Evolutionary conservation across 2,888 invertebrate genomes (phyloP).

Genomic region (Cosmia trapezina): DNA sequence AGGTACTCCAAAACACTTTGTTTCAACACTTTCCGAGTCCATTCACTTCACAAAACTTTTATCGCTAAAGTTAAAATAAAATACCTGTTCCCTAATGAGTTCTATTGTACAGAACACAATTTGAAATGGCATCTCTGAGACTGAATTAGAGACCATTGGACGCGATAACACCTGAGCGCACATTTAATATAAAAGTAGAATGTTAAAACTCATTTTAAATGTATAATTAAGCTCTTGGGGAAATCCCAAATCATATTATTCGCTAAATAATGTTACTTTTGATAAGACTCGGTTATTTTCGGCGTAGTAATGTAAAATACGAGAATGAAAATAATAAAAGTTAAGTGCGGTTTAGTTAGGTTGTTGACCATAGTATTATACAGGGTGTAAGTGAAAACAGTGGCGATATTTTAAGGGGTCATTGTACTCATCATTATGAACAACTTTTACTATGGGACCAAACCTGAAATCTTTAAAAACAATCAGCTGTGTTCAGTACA

Average conservation of each 20-base stretch:
- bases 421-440: too few relatives aligned
- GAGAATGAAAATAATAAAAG: too few relatives aligned
- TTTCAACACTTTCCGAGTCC: slow-evolving; percentile 13
- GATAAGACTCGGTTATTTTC: slow-evolving; percentile 16
- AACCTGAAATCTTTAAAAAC: too few relatives aligned
- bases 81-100: slow-evolving; percentile 27
- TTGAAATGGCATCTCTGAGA: slow-evolving; percentile 16
- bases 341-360: too few relatives aligned
- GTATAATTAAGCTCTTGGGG: slow-evolving; percentile 35
- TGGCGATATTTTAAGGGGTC: too few relatives aligned
- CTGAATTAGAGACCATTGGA: slow-evolving; percentile 31
- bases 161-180: slow-evolving; percentile 33
- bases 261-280: slow-evolving; percentile 16
- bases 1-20: slow-evolving; percentile 10
- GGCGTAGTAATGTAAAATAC: too few relatives aligned
- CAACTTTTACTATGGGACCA: too few relatives aligned
- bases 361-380: too few relatives aligned
- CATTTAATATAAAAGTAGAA: slow-evolving; percentile 29
- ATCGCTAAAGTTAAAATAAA: slow-evolving; percentile 17
- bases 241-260: slow-evolving; percentile 13
- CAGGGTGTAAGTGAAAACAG: too few relatives aligned
- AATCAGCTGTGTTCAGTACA: too few relatives aligned
- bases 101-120: slow-evolving; percentile 20
- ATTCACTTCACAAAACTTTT: slow-evolving; percentile 27
- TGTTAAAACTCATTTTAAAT: slow-evolving; percentile 31